phyloP scores from a whole-genome alignment of 2,888 invertebrate genomes.

The Chaetogeoica ovagalla region DNA sequence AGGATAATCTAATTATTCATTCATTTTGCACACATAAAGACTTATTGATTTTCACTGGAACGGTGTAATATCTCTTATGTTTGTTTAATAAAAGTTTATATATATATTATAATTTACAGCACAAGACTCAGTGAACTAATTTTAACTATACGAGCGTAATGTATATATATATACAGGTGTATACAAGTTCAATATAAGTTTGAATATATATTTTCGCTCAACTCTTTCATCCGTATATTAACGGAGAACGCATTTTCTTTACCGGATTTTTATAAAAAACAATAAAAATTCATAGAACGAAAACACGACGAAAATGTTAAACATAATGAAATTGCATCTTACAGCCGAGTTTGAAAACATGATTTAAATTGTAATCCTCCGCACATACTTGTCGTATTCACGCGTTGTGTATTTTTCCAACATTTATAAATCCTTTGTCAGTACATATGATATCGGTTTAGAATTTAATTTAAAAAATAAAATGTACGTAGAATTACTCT shows the following conservation, averaged over 20 bases:
- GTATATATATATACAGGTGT: background rate
- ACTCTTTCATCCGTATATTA: background rate
- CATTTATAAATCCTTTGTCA: constrained; percentile 1
- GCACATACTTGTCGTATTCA: background rate
- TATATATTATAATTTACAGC: background rate
- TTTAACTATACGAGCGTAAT: background rate
- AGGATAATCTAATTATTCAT: background rate
- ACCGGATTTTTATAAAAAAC: background rate
- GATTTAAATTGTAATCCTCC: background rate
- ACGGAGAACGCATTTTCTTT: background rate
- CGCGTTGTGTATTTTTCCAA: background rate
- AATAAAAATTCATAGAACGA: background rate
- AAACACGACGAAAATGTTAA: background rate
- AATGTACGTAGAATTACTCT: too few relatives aligned
- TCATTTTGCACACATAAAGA: background rate
- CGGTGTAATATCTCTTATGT: background rate
- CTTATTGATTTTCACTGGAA: background rate
- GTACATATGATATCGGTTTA: too few relatives aligned
- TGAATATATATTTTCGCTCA: background rate
- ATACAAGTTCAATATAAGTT: background rate
- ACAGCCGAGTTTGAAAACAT: too few relatives aligned
- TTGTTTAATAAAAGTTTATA: background rate
- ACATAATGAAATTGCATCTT: constrained; percentile 14
- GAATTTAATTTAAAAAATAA: too few relatives aligned
- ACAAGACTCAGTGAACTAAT: background rate